phyloP scores from a whole-genome alignment of 2,888 invertebrate species.

The Cryptophagus acutangulus region DNA sequence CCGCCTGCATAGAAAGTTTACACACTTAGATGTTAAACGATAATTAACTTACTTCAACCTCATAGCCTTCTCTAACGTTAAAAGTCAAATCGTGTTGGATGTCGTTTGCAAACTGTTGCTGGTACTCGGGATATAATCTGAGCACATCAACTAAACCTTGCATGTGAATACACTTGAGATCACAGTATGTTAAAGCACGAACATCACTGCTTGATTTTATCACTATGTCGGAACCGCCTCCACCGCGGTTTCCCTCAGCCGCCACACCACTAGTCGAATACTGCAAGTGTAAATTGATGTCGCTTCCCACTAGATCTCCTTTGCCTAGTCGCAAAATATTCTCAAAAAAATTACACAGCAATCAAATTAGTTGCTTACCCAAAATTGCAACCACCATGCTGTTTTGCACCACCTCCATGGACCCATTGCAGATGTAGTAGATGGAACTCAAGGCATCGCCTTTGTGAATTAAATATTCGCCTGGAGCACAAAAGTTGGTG shows the following conservation, averaged over 20 bases:
- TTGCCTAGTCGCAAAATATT: conserved; percentile 68
- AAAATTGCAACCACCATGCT: conserved; percentile 96
- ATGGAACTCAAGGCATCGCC: conserved; percentile 92
- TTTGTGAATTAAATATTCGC: conserved; percentile 89
- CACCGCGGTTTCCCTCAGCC: conserved; percentile 51
- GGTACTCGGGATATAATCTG: conserved; percentile 88
- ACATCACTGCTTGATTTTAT: conserved; percentile 94
- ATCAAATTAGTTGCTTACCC: conserved; percentile 58
- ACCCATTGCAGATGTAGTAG: conserved; percentile 93
- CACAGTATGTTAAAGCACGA: conserved; percentile 90
- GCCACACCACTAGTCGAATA: conserved; percentile 58
- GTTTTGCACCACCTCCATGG: conserved; percentile 95
- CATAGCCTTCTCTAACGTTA: conserved; percentile 89
- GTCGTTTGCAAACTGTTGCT: conserved; percentile 89
- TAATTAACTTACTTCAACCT: conserved; percentile 70
- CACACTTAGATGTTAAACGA: no score
- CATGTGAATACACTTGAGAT: conserved; percentile 90
- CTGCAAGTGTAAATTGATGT: conserved; percentile 76
- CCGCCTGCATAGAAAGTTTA: no score
- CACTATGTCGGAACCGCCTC: conserved; percentile 62
- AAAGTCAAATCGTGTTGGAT: conserved; percentile 93
- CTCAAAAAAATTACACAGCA: background rate
- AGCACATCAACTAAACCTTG: conserved; percentile 85
- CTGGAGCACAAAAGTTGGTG: conserved; percentile 93
- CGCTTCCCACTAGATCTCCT: conserved; percentile 91